Base-by-base conservation (phyloP, 2,888 invertebrate genomes). In the Meiosimyza decipiens region DNA sequence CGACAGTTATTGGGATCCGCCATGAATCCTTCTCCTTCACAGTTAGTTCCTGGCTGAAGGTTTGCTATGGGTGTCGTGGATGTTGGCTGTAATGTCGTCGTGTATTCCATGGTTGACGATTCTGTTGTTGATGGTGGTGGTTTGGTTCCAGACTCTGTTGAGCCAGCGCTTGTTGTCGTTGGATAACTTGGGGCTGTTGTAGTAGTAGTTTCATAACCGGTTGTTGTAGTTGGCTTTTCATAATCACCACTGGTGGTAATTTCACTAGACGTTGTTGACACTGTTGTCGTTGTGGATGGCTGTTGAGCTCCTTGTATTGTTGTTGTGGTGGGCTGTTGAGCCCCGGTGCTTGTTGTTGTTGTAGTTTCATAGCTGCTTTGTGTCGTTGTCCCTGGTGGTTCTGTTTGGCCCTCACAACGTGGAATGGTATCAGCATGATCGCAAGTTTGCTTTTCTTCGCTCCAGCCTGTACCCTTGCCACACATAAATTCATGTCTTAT, bases 381-480 rank as follows among this genome's bases (percentile, higher is more conserved):
- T 2, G 75, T 75, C 5, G 75, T 76, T 7, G 72, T 66, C 4
- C 76, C 75, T 13, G 81, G 76, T 15, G 73, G 66, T 50, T 76
- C 79, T 1, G 77, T 78, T 71, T 79, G 80, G 12, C 83, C 81
- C n/a, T 78, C 78, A 71, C 86, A 87, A 33, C 82, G 74, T 1
- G 82, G 79, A 15, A 86, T 79, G 65, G 85, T 85, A 4, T 84
- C 86, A 9, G 87, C 86, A 80, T 90, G 88, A 82, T 90, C 90
- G 78, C 91, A 93, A 1, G 90, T 89, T 80, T 90, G 89, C 69
- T 89, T 86, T n/a, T 88, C 88, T 80, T 90, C 89, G 79, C 92
- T 91, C 92, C 92, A 93, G n/a, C 90, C 89, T 1, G 93, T 93
- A 51, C 91, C 92, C 72, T 89, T 89, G 0, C 90, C 90, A 79